Conservation (phyloP, 92 coral and sea anemone genomes). For the Zoanthus sansibaricus region DNA sequence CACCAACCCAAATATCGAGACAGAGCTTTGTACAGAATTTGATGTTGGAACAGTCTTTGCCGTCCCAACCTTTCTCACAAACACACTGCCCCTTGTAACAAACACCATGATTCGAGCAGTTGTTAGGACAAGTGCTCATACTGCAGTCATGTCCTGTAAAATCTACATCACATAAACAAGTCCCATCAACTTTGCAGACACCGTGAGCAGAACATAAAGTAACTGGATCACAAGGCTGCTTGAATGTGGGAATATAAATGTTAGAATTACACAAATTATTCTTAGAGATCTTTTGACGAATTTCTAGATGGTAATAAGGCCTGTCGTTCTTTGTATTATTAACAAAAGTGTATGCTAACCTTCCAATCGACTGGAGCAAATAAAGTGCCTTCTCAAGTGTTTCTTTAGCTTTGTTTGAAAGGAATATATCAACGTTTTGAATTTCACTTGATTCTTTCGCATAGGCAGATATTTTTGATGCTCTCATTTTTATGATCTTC, state of each 20-base stretch:
- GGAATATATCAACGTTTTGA: conserved; percentile 51
- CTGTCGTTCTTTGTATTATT: neutral
- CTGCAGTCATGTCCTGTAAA: conserved; percentile 61
- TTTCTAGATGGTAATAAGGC: conserved; percentile 53
- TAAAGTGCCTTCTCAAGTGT: conserved; percentile 52
- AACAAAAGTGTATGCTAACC: conserved; percentile 24
- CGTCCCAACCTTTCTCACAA: conserved; percentile 71
- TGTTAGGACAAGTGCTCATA: conserved; percentile 58
- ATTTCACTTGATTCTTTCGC: conserved; percentile 16
- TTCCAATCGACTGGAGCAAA: conserved; percentile 23
- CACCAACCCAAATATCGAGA: conserved; percentile 70
- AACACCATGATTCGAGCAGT: conserved; percentile 69
- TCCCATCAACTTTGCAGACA: conserved; percentile 55
- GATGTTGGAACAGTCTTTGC: conserved; percentile 67
- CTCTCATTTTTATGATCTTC: conserved; percentile 45
- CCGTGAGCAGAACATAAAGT: conserved; percentile 72
- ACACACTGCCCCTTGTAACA: conserved; percentile 62
- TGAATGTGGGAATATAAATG: neutral
- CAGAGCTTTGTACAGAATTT: conserved; percentile 62
- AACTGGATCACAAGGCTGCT: conserved; percentile 37
- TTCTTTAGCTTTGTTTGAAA: neutral
- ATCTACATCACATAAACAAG: conserved; percentile 59
- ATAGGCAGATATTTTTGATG: conserved; percentile 50
- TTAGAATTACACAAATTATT: neutral
- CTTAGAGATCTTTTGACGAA: conserved; percentile 26